A percentile compares a stretch with the other conserved stretches of the same genome.
Evolutionary conservation across 1,140 invertebrate genomes (phyloP).

Genomic region (Sipha flava): DNA sequence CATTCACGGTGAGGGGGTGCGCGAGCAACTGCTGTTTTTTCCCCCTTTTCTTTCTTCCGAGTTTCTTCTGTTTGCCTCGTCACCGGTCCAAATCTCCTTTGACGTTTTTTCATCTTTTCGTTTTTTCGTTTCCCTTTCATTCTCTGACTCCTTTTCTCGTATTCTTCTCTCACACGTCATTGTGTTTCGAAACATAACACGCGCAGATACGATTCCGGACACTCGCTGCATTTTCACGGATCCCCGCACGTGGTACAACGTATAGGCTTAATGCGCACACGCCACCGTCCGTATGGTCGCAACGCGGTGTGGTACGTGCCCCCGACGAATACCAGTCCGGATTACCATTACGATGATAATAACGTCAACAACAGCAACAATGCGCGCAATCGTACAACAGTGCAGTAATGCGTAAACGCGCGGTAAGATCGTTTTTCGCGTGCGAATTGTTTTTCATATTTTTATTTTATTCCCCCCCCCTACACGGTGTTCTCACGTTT

Average conservation of each 20-base stretch:
- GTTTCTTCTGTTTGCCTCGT: background rate
- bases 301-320: background rate
- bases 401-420: too few species aligned
- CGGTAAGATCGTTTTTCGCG: too few species aligned
- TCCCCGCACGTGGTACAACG: too few species aligned
- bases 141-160: background rate
- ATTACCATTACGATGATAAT: background rate
- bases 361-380: too few species aligned
- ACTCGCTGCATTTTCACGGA: too few species aligned
- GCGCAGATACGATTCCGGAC: too few species aligned
- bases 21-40: background rate
- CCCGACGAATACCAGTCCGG: background rate
- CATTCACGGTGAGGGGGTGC: background rate
- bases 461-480: too few species aligned
- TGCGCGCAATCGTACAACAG: too few species aligned
- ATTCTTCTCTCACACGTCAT: constrained; percentile 1
- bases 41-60: background rate
- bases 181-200: too few species aligned
- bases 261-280: background rate
- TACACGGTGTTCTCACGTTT: too few species aligned
- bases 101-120: too few species aligned
- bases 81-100: background rate
- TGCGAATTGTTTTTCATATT: too few species aligned
- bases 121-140: background rate
- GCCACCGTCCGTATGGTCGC: background rate